These are phyloP conservation scores for Eupithecia vulgata DNA, from an alignment of 2,888 invertebrate species.

Conservation along the genomic window DNA sequence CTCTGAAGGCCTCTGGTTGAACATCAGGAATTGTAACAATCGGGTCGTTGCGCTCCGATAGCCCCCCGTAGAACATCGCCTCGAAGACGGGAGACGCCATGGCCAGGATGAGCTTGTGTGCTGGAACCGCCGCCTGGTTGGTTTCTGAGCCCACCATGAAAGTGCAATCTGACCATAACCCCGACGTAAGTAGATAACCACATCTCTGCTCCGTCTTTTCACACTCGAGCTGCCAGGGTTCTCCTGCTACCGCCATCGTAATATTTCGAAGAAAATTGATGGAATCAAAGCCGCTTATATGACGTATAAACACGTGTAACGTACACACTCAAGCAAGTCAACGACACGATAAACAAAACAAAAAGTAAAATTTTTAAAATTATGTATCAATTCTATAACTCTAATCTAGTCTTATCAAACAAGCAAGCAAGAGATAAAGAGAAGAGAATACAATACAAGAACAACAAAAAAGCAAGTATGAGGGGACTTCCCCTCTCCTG, in stretches of 20 bases:
- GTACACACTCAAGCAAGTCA: too few relatives aligned
- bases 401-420: too few relatives aligned
- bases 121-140: conserved; percentile 88
- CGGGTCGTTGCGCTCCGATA: conserved; percentile 90
- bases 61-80: conserved; percentile 93
- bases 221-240: conserved; percentile 89
- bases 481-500: too few relatives aligned
- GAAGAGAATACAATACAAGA: too few relatives aligned
- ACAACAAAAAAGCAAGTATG: too few relatives aligned
- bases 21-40: conserved; percentile 91
- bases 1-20: conserved; percentile 93
- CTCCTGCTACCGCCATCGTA: conserved; percentile 74
- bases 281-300: not conserved
- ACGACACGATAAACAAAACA: too few relatives aligned
- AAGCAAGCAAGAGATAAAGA: too few relatives aligned
- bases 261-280: not conserved
- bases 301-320: too few relatives aligned
- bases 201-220: conserved; percentile 89
- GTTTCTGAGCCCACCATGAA: conserved; percentile 92
- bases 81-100: conserved; percentile 96
- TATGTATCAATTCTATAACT: too few relatives aligned
- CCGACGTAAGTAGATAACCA: conserved; percentile 89
- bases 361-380: too few relatives aligned
- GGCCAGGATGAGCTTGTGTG: conserved; percentile 91
- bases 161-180: conserved; percentile 92